A percentile compares a stretch with the other conserved stretches of the same genome.
Conservation (phyloP, 2,888 invertebrate species). For the Formica aserva region DNA sequence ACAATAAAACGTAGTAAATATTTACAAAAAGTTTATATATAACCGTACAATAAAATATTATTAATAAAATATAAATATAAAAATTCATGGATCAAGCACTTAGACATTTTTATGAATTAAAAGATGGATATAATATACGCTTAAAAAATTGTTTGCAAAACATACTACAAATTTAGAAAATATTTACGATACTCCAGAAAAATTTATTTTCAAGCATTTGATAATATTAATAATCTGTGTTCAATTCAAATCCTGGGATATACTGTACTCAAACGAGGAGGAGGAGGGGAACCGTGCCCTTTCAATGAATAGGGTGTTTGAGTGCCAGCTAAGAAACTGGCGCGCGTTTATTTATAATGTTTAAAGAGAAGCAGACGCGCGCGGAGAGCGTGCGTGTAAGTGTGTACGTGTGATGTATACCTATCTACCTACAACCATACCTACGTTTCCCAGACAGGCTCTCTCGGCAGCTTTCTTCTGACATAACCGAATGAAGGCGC, state of each 20-base stretch:
- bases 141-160: neutral
- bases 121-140: neutral
- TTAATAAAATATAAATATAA: neutral
- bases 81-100: neutral
- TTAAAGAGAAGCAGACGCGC: constrained; percentile 70
- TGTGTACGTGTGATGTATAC: constrained; percentile 48
- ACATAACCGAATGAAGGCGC: constrained; percentile 86
- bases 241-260: neutral
- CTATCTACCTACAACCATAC: constrained; percentile 66
- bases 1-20: neutral
- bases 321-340: constrained; percentile 59
- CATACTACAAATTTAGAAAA: neutral
- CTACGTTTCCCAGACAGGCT: constrained; percentile 82
- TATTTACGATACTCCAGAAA: neutral
- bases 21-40: neutral
- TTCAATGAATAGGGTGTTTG: constrained; percentile 57
- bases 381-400: constrained; percentile 29
- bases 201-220: neutral
- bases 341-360: constrained; percentile 78
- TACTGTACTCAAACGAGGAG: neutral
- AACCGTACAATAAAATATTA: neutral
- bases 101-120: neutral
- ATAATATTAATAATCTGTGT: neutral
- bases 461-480: constrained; percentile 85
- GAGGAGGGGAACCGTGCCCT: constrained; percentile 33